Evolutionary conservation across 1,140 invertebrate species (phyloP).

Genomic region (Drosophila tropicalis): DNA sequence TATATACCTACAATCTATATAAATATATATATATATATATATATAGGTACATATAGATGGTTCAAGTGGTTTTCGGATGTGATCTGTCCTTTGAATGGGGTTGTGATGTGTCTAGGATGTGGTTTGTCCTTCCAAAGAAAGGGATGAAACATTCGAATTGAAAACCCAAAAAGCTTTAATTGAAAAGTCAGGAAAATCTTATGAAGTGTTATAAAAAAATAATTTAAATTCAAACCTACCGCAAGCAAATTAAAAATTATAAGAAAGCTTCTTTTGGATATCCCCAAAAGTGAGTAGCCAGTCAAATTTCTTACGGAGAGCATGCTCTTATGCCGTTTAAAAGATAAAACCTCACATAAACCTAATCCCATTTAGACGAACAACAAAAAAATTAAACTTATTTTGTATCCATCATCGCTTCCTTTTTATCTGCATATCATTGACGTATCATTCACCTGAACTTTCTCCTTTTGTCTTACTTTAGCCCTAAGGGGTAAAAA

Average conservation of each 20-base stretch:
- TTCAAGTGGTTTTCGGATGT: conserved; percentile 10
- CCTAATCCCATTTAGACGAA: neutral
- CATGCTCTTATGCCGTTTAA: neutral
- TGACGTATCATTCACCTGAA: conserved; percentile 61
- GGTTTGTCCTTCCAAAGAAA: conserved; percentile 18
- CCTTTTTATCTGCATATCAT: conserved; percentile 36
- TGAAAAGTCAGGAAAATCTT: conserved; percentile 12
- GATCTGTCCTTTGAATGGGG: conserved; percentile 10
- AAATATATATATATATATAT: neutral
- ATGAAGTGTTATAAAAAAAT: too few species aligned
- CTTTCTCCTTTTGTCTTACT: conserved; percentile 24
- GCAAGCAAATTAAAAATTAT: neutral
- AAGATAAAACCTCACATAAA: neutral
- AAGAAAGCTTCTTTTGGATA: neutral
- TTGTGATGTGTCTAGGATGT: conserved; percentile 36
- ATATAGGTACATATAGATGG: neutral
- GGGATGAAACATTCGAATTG: conserved; percentile 28
- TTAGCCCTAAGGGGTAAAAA: conserved; percentile 54
- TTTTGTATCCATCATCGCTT: conserved; percentile 21
- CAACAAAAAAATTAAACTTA: neutral
- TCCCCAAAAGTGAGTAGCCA: neutral
- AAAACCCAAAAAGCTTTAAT: conserved; percentile 34
- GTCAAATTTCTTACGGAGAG: too few species aligned
- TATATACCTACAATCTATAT: conserved; percentile 29
- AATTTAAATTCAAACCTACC: neutral